phyloP scores from a whole-genome alignment of 2,113 vertebrate genomes.

The Anoplopoma fimbria region DNA sequence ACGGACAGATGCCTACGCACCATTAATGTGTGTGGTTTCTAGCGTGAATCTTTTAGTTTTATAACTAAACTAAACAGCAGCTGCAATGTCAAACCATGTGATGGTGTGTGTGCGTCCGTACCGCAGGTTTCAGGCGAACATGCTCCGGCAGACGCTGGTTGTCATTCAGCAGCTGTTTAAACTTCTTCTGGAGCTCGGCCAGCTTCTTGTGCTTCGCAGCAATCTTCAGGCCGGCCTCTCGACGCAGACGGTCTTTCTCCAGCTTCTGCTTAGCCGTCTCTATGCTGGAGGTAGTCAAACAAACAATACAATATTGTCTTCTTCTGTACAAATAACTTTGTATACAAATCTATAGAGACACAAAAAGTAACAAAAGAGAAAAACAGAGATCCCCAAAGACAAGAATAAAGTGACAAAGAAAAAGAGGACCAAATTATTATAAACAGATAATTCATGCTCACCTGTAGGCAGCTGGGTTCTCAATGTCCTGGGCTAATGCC shows the following conservation, averaged over 20 bases:
- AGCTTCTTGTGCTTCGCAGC: slow-evolving; percentile 81
- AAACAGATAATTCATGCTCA: slow-evolving; percentile 59
- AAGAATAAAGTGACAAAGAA: background rate
- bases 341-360: background rate
- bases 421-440: background rate
- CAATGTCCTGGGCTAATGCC: slow-evolving; percentile 86
- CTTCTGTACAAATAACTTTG: background rate
- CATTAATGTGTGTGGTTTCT: background rate
- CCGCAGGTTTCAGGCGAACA: slow-evolving; percentile 85
- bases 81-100: background rate
- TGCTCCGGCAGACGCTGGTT: slow-evolving; percentile 88
- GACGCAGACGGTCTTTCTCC: slow-evolving; percentile 84
- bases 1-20: background rate
- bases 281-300: slow-evolving; percentile 85
- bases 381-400: background rate
- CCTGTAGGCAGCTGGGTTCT: slow-evolving; percentile 89
- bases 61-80: background rate
- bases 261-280: slow-evolving; percentile 89
- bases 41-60: background rate
- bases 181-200: slow-evolving; percentile 79
- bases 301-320: background rate
- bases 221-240: slow-evolving; percentile 86
- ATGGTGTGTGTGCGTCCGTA: slow-evolving; percentile 59
- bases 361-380: background rate
- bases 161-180: slow-evolving; percentile 79